Percentiles rank a stretch among this genome's conserved stretches.
Evolutionary conservation across 2,113 vertebrate genomes (phyloP).

Genomic region (Rhinolophus ferrumequinum): DNA sequence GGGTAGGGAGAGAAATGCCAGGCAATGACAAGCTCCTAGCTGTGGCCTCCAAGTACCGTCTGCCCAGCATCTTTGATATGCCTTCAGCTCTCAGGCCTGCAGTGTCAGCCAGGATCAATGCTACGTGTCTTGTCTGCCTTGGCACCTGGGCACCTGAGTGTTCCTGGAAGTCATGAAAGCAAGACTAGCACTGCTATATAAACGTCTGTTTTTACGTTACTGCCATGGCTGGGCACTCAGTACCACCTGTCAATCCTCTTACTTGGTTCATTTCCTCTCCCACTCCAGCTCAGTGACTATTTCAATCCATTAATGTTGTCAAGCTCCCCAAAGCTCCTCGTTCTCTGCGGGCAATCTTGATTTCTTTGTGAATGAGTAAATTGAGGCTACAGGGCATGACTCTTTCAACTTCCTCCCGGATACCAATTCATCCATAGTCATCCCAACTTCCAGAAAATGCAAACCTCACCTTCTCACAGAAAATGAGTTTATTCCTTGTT

Average conservation of each 20-base stretch:
- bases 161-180: background rate
- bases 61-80: background rate
- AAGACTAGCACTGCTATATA: background rate
- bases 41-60: background rate
- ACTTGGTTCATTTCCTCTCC: background rate
- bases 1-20: background rate
- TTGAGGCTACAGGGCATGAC: background rate
- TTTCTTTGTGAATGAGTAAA: background rate
- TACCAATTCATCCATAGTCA: background rate
- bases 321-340: background rate
- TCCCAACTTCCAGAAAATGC: background rate
- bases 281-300: background rate
- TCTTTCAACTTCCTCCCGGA: background rate
- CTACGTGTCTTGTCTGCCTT: background rate
- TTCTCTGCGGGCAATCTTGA: background rate
- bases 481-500: slow-evolving; percentile 6
- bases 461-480: background rate
- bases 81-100: background rate
- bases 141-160: background rate
- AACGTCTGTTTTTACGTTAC: background rate
- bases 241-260: background rate
- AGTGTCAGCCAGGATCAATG: background rate
- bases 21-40: background rate
- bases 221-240: background rate
- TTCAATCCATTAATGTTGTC: background rate